Percentiles rank a stretch among this genome's conserved stretches.
Evolutionary conservation across 2,888 invertebrate species (phyloP).

Genomic region (Polydrusus cervinus): DNA sequence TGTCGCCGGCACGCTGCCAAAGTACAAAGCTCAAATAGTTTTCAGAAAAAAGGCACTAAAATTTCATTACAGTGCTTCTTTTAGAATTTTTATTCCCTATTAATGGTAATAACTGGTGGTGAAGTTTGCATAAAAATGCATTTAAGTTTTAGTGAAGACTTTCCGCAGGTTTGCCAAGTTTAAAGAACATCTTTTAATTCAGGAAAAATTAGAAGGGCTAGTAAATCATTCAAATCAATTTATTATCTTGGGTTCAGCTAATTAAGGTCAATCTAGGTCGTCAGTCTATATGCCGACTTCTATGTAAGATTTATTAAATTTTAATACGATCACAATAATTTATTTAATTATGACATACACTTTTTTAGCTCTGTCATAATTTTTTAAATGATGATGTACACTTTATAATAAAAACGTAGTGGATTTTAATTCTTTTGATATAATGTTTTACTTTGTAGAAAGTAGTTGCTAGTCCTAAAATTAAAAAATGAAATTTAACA

Average conservation of each 20-base stretch:
- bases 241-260: too few relatives aligned
- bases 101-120: slow-evolving; percentile 49
- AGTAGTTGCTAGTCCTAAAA: too few relatives aligned
- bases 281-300: too few relatives aligned
- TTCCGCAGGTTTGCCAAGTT: not conserved
- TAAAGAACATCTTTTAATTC: not conserved
- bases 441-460: too few relatives aligned
- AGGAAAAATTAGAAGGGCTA: not conserved
- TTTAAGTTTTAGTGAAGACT: slow-evolving; percentile 28
- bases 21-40: slow-evolving; percentile 38
- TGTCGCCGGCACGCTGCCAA: slow-evolving; percentile 44
- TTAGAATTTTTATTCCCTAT: slow-evolving; percentile 53
- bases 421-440: not conserved
- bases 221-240: too few relatives aligned
- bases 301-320: too few relatives aligned
- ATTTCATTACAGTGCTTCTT: slow-evolving; percentile 51
- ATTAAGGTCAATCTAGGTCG: too few relatives aligned
- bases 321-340: too few relatives aligned
- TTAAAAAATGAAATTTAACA: too few relatives aligned
- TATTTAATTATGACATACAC: too few relatives aligned
- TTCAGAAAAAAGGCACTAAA: slow-evolving; percentile 46
- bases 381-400: not conserved
- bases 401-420: not conserved
- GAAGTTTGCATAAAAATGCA: slow-evolving; percentile 46
- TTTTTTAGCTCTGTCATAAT: not conserved